These are phyloP conservation scores for Carlito syrichta DNA, from an alignment of 2,113 vertebrate species.

Conservation along the genomic window DNA sequence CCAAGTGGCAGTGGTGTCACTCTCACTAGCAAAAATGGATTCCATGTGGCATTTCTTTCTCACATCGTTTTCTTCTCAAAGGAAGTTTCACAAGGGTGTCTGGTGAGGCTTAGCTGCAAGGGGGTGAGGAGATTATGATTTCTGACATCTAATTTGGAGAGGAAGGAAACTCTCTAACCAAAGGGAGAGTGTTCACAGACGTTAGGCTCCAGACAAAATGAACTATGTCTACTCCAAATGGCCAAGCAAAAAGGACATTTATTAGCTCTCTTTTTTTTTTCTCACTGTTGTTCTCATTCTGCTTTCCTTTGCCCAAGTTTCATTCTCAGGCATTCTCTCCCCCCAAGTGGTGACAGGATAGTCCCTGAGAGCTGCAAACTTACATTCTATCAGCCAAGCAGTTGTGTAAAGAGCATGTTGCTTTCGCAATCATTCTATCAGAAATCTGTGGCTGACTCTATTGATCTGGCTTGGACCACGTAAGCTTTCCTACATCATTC, in stretches of 20 bases:
- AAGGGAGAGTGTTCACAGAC: neutral
- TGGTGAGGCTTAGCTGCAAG: neutral
- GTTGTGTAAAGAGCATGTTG: neutral
- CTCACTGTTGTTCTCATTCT: neutral
- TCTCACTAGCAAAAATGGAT: neutral
- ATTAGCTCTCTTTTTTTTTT: neutral
- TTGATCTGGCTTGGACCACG: neutral
- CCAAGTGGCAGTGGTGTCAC: neutral
- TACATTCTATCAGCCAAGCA: neutral
- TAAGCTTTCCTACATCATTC: neutral
- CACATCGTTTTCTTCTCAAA: constrained; percentile 1
- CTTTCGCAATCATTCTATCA: neutral
- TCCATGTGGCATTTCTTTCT: neutral
- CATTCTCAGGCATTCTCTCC: neutral
- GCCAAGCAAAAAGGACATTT: neutral
- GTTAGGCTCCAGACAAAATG: neutral
- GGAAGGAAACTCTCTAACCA: neutral
- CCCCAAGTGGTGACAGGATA: neutral
- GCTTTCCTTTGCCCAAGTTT: neutral
- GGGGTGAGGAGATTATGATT: neutral
- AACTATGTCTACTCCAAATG: neutral
- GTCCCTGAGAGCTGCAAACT: neutral
- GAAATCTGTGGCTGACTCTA: neutral
- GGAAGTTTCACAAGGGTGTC: neutral
- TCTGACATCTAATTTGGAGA: neutral